Percentiles rank a stretch among this genome's conserved stretches.
Evolutionary conservation across 2,113 vertebrate species (phyloP).

Genomic region (Lonchura striata): DNA sequence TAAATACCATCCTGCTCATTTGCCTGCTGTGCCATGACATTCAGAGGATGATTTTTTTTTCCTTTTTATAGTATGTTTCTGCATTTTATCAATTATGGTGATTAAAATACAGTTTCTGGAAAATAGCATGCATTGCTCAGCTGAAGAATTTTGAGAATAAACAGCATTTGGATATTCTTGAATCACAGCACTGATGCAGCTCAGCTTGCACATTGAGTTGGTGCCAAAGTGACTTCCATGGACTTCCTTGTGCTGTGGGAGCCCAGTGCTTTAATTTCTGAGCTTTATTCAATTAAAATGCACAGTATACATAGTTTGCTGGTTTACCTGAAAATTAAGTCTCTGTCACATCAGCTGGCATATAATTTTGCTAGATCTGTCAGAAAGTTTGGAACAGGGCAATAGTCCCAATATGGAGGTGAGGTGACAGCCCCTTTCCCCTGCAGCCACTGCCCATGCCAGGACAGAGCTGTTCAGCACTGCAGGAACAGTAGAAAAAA

Average conservation of each 20-base stretch:
- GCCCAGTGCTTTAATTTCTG: background rate
- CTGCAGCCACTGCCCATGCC: rapidly evolving
- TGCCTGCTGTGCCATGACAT: background rate
- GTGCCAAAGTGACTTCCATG: background rate
- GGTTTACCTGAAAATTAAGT: background rate
- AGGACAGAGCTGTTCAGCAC: rapidly evolving
- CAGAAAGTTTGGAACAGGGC: background rate
- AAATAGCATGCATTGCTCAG: background rate
- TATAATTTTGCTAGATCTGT: background rate
- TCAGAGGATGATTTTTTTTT: background rate
- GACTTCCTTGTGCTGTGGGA: background rate
- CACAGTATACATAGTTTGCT: background rate
- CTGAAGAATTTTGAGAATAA: background rate
- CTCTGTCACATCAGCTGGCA: background rate
- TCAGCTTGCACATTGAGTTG: background rate
- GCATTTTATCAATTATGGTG: background rate
- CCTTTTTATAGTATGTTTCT: background rate
- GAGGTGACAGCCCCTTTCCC: background rate
- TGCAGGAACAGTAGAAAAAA: background rate
- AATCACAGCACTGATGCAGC: background rate
- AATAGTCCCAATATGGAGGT: background rate
- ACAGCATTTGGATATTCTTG: background rate
- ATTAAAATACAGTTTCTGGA: background rate
- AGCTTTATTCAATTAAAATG: background rate
- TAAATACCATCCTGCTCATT: background rate